Evolutionary conservation across 2,113 vertebrate species (phyloP).

Genomic region (Notothenia rossii): DNA sequence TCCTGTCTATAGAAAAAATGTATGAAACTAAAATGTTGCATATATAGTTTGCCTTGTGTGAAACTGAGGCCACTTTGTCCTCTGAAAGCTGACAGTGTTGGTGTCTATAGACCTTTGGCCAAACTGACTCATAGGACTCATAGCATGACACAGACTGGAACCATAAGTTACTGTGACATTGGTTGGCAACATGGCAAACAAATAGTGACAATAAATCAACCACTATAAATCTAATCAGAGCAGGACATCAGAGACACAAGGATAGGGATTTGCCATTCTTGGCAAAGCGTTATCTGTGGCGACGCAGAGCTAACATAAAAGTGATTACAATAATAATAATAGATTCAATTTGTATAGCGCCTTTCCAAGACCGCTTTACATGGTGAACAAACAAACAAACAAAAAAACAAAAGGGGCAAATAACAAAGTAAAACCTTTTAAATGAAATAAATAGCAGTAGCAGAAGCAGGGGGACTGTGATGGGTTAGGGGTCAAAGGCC

Average conservation of each 20-base stretch:
- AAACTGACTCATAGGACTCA: constrained; percentile 19
- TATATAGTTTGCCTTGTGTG: constrained; percentile 13
- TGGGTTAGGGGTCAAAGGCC: no score
- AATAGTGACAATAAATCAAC: constrained; percentile 39
- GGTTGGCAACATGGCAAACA: constrained; percentile 14
- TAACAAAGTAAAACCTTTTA: no score
- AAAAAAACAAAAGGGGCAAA: no score
- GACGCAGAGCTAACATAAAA: background rate
- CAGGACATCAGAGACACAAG: constrained; percentile 24
- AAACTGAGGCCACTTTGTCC: constrained; percentile 62
- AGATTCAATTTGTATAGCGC: no score
- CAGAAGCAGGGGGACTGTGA: no score
- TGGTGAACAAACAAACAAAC: no score
- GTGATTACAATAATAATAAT: constrained; percentile 21
- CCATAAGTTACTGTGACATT: constrained; percentile 7
- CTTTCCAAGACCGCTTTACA: no score
- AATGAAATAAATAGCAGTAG: no score
- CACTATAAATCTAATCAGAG: constrained; percentile 29
- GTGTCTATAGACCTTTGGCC: constrained; percentile 65
- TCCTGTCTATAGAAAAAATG: background rate
- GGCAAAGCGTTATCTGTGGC: constrained; percentile 12
- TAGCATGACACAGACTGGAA: constrained; percentile 39
- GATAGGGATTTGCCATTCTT: background rate
- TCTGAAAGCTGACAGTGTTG: constrained; percentile 44
- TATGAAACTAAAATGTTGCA: background rate